Conservation (phyloP, 2,888 invertebrate genomes). For the Caenorhabditis sp. region DNA sequence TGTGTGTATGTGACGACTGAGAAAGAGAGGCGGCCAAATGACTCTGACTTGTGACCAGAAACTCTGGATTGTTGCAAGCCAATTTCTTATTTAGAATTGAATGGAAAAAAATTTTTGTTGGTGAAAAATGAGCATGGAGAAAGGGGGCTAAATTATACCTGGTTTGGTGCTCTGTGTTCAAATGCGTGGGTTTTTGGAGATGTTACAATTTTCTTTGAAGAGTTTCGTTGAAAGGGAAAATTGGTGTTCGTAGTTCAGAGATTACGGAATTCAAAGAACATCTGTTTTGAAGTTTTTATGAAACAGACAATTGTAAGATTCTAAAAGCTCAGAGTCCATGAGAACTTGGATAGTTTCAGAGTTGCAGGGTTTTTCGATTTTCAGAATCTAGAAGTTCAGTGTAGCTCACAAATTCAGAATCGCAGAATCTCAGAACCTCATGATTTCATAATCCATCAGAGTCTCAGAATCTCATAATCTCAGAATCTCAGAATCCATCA, state of each 20-base stretch:
- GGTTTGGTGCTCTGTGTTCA: constrained; percentile 13
- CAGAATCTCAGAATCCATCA: background rate
- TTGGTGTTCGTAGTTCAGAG: background rate
- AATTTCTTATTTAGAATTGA: constrained; percentile 20
- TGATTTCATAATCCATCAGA: background rate
- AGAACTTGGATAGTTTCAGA: no score
- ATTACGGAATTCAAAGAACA: background rate
- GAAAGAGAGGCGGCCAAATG: constrained; percentile 11
- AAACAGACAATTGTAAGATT: background rate
- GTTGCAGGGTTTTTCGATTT: background rate
- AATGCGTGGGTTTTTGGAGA: constrained; percentile 20
- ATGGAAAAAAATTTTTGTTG: constrained; percentile 8
- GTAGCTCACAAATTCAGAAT: constrained; percentile 1
- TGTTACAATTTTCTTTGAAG: background rate
- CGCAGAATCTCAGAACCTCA: background rate
- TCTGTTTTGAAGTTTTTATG: background rate
- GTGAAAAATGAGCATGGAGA: background rate
- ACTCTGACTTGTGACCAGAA: constrained; percentile 43
- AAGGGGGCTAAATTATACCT: constrained; percentile 5
- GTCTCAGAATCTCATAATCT: background rate
- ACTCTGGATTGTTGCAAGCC: constrained; percentile 15
- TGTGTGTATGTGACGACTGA: constrained; percentile 23
- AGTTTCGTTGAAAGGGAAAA: background rate
- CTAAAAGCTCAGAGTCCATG: background rate
- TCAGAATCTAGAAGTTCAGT: background rate